Evolutionary conservation across 2,888 invertebrate species (phyloP), one percentile per base, ranked within the genome.

Genomic region (Thecophora atra): DNA sequence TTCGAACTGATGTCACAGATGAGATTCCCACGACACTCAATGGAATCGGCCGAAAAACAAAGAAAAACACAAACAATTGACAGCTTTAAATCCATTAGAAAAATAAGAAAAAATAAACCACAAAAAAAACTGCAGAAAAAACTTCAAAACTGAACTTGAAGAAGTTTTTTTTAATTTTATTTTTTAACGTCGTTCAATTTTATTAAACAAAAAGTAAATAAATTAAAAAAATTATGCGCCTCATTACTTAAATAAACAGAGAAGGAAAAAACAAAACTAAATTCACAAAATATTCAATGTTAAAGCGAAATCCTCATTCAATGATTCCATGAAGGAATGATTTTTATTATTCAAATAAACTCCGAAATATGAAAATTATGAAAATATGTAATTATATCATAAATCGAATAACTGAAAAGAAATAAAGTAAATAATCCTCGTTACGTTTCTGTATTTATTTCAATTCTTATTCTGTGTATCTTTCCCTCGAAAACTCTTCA

Each of bases 21-120:
- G 69, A 51, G 51, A 58, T 70, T 70, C 69, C 69, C 69, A 70
- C 69, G 69, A 51, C 51, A 60, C 60, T 70, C 47, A 60, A 69
- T 47, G n/a, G 21, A 69, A 52, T 28, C 7, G 1, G 67, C 51
- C 54, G 54, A 19, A 54, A 54, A 54, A 54, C 3, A 21, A 17
- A 2, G 19, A 54, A 21, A 54, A 54, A 54, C 5, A 0, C 19
- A 54, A 21, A 54, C 54, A 5, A 54, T 8, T 8, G 54, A 54
- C n/a, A n/a, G n/a, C n/a, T n/a, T n/a, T n/a, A n/a, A 54, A 54
- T 6, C 24, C 3, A 11, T 11, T 21, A 11, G 21, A 54, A 11
- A 21, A 6, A 8, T 21, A 11, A 54, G 21, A 54, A 54, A 21
- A 19, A 54, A 54, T 11, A 21, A 19, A 21, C 24, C 19, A n/a